Evolutionary conservation across 2,113 vertebrate species (phyloP), one percentile per base, ranked within the genome.

Genomic region (Mesoclemmys tuberculata): DNA sequence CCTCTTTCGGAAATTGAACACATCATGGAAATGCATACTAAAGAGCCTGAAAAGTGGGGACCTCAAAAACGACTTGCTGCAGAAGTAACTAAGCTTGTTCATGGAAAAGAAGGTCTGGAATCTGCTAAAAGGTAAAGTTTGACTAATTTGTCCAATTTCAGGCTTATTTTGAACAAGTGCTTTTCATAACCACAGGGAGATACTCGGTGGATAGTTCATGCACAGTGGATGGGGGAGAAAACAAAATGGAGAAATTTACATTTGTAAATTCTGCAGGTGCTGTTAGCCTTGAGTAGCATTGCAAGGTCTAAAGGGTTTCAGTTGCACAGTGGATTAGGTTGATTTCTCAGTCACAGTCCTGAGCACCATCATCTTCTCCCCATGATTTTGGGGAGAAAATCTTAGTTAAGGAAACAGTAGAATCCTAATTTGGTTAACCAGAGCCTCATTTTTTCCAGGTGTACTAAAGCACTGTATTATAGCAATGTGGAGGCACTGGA

Each of bases 81-180:
- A 8, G 99, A 99, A 98, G 99, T 99, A 81, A 99, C 99, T 12
- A 99, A 99, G 87, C 98, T 99, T 49, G 99, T 99, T 87, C 99
- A 99, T 75, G 99, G 99, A 4, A 99, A 98, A 95, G 99, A 99
- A 46, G 99, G 99, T 9, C 97, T 99, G 5, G 99, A 99, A 92
- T 99, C 98, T 61, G 99, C 99, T 27, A 99, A 99, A 95, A 99
- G 99, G 99, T 99, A 58, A 95, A 86, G 52, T 93, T n/a, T 68
- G 10, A 80, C 85, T 93, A 75, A 22, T 85, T 0, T 0, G 10
- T 85, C 91, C 82, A 85, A 22, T 82, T 89, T 91, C 31, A 85
- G n/a, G 58, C 79, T 46, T 89, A 87, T 35, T 92, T 10, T 58
- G 64, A 1, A 0, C 71, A 9, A 2, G 75, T 82, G 31, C 49